Evolutionary conservation across 2,888 invertebrate species (phyloP).

Genomic region (Acleris literana): DNA sequence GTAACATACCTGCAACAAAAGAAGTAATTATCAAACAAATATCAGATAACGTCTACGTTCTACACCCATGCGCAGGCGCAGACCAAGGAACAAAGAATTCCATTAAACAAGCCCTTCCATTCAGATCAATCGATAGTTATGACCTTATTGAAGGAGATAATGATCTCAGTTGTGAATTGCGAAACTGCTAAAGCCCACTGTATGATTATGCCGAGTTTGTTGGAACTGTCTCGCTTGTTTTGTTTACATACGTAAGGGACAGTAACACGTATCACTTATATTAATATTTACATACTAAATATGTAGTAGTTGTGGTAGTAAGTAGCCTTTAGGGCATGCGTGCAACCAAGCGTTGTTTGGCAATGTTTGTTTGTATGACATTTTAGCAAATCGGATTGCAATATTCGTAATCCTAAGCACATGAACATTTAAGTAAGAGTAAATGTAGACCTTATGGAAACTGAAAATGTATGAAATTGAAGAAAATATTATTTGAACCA

Average conservation of each 20-base stretch:
- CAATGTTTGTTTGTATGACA: conserved; percentile 11
- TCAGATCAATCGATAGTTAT: conserved; percentile 22
- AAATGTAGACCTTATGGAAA: no score
- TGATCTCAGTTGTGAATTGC: conserved; percentile 32
- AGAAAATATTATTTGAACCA: no score
- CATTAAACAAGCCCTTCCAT: conserved; percentile 35
- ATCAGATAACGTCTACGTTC: conserved; percentile 49
- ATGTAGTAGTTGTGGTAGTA: no score
- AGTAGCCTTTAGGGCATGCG: no score
- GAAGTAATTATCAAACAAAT: conserved; percentile 59
- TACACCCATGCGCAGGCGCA: conserved; percentile 45
- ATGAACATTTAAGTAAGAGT: no score
- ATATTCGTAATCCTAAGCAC: not conserved
- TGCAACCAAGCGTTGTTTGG: conserved; percentile 1
- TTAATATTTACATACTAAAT: no score
- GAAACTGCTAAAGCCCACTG: conserved; percentile 5
- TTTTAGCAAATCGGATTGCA: not conserved
- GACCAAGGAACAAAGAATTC: conserved; percentile 38
- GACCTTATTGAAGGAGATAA: conserved; percentile 34
- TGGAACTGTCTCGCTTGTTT: no score
- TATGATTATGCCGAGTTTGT: no score
- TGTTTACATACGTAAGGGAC: no score
- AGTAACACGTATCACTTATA: no score
- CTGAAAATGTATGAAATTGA: no score
- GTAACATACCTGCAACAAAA: conserved; percentile 74